A percentile compares a stretch with the other conserved stretches of the same genome.
These are phyloP conservation scores for Micromussa lordhowensis DNA, from an alignment of 92 coral and sea anemone genomes.

Conservation along the genomic window DNA sequence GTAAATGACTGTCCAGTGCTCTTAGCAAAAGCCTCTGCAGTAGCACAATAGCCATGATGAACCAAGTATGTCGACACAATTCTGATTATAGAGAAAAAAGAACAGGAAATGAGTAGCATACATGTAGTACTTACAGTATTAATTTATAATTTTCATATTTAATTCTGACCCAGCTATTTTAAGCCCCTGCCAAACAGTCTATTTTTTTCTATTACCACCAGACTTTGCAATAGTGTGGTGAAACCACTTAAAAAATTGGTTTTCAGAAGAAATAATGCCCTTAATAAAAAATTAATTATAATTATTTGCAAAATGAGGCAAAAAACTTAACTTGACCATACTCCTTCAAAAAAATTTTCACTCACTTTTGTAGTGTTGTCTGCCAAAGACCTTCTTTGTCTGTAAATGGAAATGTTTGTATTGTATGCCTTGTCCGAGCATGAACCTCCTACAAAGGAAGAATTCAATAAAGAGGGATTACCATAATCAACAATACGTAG, in stretches of 20 bases:
- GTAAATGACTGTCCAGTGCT: slow-evolving; percentile 95
- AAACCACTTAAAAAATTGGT: too few relatives aligned
- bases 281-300: too few relatives aligned
- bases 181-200: too few relatives aligned
- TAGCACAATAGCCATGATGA: slow-evolving; percentile 98
- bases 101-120: too few relatives aligned
- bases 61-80: slow-evolving; percentile 95
- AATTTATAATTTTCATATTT: too few relatives aligned
- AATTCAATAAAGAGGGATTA: background rate
- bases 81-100: slow-evolving; percentile 29
- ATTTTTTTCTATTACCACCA: too few relatives aligned
- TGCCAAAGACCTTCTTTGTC: slow-evolving; percentile 98
- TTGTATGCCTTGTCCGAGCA: slow-evolving; percentile 78
- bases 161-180: background rate
- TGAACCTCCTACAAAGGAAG: slow-evolving; percentile 76
- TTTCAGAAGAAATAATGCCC: too few relatives aligned
- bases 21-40: slow-evolving; percentile 97
- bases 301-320: background rate
- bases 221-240: too few relatives aligned
- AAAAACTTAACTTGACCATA: background rate
- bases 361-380: slow-evolving; percentile 90
- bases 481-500: too few relatives aligned
- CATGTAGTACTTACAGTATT: too few relatives aligned
- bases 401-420: slow-evolving; percentile 84
- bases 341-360: background rate